A percentile compares a stretch with the other conserved stretches of the same genome.
Evolutionary conservation across 2,888 invertebrate species (phyloP).

Genomic region (Agrochola macilenta): DNA sequence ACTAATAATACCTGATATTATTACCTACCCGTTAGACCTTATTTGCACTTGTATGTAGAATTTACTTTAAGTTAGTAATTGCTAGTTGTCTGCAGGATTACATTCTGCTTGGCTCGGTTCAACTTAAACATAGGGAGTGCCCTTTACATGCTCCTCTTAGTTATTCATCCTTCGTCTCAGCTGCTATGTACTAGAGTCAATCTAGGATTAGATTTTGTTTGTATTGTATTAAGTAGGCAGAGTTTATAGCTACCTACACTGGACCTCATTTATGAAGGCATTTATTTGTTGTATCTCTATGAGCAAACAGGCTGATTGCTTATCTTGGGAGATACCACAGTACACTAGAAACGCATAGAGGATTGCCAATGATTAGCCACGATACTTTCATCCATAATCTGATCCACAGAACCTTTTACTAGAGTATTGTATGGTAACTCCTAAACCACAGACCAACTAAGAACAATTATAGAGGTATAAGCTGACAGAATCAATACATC

Average conservation of each 20-base stretch:
- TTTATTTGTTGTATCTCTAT: neutral
- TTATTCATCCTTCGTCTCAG: constrained; percentile 57
- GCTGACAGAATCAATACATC: neutral
- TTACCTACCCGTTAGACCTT: neutral
- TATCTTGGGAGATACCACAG: neutral
- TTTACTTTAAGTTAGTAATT: constrained; percentile 31
- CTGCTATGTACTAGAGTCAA: constrained; percentile 45
- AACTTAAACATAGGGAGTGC: constrained; percentile 12
- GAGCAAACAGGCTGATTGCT: neutral
- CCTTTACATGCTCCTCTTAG: constrained; percentile 32
- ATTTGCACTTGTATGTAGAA: neutral
- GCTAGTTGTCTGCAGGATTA: constrained; percentile 7
- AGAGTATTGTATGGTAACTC: neutral
- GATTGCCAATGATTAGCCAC: neutral
- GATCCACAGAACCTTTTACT: neutral
- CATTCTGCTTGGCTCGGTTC: constrained; percentile 13
- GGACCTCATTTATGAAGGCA: neutral
- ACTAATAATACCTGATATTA: neutral
- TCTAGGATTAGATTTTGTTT: constrained; percentile 48
- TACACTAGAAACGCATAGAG: neutral
- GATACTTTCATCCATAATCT: too few relatives aligned
- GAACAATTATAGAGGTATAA: neutral
- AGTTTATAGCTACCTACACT: neutral
- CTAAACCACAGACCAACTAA: too few relatives aligned
- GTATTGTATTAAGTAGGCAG: constrained; percentile 21